Base-by-base conservation (phyloP, 2,797 vertebrate species). In the Lophius americanus region DNA sequence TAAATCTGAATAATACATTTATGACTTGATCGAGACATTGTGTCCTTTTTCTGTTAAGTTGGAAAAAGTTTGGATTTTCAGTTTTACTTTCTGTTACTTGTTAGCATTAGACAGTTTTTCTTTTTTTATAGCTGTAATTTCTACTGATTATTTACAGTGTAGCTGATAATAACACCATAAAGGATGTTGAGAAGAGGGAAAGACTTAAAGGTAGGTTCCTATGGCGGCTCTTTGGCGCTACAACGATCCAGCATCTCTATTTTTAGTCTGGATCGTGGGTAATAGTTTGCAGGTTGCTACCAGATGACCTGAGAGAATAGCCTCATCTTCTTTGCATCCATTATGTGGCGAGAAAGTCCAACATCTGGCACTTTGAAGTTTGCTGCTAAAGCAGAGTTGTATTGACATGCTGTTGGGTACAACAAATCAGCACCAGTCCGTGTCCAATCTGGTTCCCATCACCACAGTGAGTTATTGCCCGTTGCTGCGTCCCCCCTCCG, bases 221-320 rank as follows among this genome's bases (percentile, higher is more conserved):
- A n/a, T 23, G 23, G 23, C 23, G 23, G 23, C 23, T 57, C 23
- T 60, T 48, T 53, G 35, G 12, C 54, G 43, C 54, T 38, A 37
- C 63, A 65, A 60, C 51, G 52, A 59, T 32, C 23, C 23, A 2
- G 41, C 66, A 37, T 60, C n/a, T 52, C 35, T 35, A 8, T 64
- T 35, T 64, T 65, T 54, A 35, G 49, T 60, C 55, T 65, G 60
- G 39, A 39, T 23, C 41, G 10, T 48, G n/a, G 52, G 33, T 57
- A 58, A 61, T 39, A 44, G 58, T 77, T 58, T 64, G 65, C 61
- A 60, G 66, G 51, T 38, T 2, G 33, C 59, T 54, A 49, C 57
- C 70, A 76, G 68, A 77, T 54, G 49, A 59, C 68, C 52, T 44
- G 10, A 57, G 60, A 60, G 55, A 32, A 46, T 49, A 36, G 68